Percentiles rank a stretch among this genome's conserved stretches.
Conservation (phyloP, 2,888 invertebrate genomes). For the Glaucopsyche alexis region DNA sequence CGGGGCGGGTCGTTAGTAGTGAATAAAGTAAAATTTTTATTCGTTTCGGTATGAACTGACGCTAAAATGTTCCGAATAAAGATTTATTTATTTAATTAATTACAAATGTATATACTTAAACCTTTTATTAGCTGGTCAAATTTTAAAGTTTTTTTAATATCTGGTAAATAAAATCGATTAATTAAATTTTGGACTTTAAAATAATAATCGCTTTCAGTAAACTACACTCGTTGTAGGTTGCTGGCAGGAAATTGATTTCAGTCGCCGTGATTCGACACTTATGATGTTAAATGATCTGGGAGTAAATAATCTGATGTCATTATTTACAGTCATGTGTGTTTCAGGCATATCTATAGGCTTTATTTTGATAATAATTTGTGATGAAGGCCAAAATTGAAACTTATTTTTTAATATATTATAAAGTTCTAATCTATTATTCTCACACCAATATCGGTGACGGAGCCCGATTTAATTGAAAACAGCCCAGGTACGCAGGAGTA, state of each 20-base stretch:
- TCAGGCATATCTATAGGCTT: not conserved
- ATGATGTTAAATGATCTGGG: slow-evolving; percentile 32
- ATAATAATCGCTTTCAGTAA: slow-evolving; percentile 28
- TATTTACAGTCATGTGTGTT: slow-evolving; percentile 23
- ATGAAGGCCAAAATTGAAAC: too few species aligned
- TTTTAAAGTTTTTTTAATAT: too few species aligned
- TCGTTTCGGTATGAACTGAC: not conserved
- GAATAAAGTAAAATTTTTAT: not conserved
- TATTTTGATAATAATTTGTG: not conserved
- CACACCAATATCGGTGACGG: too few species aligned
- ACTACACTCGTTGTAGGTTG: slow-evolving; percentile 21
- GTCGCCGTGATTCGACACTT: slow-evolving; percentile 33
- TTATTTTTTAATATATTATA: too few species aligned
- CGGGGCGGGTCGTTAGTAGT: too few species aligned
- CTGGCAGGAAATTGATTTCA: slow-evolving; percentile 37
- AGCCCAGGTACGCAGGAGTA: too few species aligned
- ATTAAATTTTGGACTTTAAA: not conserved
- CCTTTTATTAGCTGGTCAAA: too few species aligned
- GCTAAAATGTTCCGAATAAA: not conserved
- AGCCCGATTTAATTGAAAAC: too few species aligned
- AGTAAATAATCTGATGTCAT: slow-evolving; percentile 29
- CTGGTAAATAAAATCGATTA: too few species aligned
- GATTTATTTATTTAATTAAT: not conserved
- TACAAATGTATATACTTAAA: too few species aligned
- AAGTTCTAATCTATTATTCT: too few species aligned